Percentiles rank a stretch among this genome's conserved stretches.
Evolutionary conservation across 1,140 invertebrate species (phyloP).

Genomic region (Drosophila cardini): DNA sequence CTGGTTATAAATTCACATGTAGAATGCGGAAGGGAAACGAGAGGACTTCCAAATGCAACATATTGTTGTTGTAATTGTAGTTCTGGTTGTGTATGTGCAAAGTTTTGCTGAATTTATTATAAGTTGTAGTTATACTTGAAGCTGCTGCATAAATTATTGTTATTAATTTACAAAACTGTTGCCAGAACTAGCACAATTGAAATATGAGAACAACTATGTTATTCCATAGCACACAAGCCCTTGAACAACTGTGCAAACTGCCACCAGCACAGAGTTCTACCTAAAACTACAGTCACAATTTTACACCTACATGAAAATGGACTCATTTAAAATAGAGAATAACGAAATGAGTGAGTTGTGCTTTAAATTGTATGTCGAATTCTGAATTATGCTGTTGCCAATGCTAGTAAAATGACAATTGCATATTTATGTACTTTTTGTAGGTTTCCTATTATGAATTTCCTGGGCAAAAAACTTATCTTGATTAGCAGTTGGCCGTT

Average conservation of each 20-base stretch:
- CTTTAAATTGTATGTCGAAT: too few species aligned
- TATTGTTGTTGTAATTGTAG: constrained; percentile 53
- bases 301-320: too few species aligned
- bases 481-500: constrained; percentile 35
- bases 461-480: constrained; percentile 20
- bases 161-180: constrained; percentile 80
- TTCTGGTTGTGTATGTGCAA: constrained; percentile 63
- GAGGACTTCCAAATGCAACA: constrained; percentile 64
- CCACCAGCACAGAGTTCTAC: too few species aligned
- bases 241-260: constrained; percentile 3
- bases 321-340: too few species aligned
- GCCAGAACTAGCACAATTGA: constrained; percentile 60
- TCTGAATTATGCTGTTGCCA: neutral
- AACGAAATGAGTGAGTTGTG: too few species aligned
- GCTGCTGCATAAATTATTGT: constrained; percentile 75
- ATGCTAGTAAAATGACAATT: neutral
- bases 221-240: neutral
- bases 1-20: constrained; percentile 74
- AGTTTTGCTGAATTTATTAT: constrained; percentile 76
- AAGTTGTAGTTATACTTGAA: constrained; percentile 57
- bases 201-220: constrained; percentile 55
- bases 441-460: constrained; percentile 26
- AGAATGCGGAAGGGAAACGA: constrained; percentile 49
- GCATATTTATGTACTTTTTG: constrained; percentile 20
- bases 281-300: too few species aligned